These are phyloP conservation scores for Crenichthys baileyi DNA, from an alignment of 2,797 vertebrate species.

Conservation along the genomic window DNA sequence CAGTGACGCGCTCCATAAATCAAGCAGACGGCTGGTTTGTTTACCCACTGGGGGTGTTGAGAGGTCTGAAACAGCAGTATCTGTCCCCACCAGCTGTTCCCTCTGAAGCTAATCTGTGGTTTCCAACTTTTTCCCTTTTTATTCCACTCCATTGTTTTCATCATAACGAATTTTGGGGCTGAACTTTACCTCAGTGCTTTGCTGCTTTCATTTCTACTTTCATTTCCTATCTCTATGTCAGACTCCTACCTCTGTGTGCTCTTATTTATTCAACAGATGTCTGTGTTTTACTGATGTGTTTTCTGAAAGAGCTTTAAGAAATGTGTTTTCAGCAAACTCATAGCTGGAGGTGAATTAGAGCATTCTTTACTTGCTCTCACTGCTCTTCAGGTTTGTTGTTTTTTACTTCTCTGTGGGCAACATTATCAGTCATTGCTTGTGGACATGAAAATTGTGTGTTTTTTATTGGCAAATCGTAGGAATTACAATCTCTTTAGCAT, in stretches of 20 bases:
- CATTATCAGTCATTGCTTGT: not conserved
- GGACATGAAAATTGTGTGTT: not conserved
- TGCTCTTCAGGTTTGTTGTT: not conserved
- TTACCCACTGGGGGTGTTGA: constrained; percentile 72
- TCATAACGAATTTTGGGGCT: constrained; percentile 60
- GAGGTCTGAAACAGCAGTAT: constrained; percentile 81
- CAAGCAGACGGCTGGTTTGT: constrained; percentile 78
- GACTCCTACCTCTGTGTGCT: constrained; percentile 23
- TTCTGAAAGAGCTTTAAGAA: not conserved
- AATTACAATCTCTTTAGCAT: not conserved
- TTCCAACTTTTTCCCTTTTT: constrained; percentile 61
- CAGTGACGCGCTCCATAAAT: constrained; percentile 80
- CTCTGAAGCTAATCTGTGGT: constrained; percentile 72
- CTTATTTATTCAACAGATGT: constrained; percentile 38
- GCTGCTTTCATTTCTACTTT: constrained; percentile 15
- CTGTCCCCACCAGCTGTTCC: constrained; percentile 80
- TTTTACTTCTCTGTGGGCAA: not conserved
- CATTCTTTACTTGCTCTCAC: not conserved
- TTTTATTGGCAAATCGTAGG: not conserved
- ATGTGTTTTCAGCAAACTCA: not conserved
- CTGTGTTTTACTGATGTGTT: constrained; percentile 10
- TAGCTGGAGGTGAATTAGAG: not conserved
- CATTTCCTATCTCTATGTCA: constrained; percentile 22
- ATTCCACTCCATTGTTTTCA: constrained; percentile 67
- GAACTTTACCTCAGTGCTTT: constrained; percentile 54